Percentiles rank a stretch among this genome's conserved stretches.
phyloP scores from a whole-genome alignment of 2,888 invertebrate species.

The Acanthosepion lycidas region DNA sequence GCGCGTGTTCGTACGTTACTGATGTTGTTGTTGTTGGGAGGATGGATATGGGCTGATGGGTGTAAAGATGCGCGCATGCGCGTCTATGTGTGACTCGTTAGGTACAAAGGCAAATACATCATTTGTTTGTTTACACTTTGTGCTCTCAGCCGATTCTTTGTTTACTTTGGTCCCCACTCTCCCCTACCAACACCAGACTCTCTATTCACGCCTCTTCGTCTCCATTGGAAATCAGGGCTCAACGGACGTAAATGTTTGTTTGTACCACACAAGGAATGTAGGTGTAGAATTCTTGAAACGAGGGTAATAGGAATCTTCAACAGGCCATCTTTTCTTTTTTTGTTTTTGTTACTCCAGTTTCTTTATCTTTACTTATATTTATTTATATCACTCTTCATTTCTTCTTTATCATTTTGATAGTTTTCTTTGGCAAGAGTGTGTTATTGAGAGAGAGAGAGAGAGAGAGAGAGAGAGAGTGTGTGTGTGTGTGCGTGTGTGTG shows the following conservation, averaged over 20 bases:
- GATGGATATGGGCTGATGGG: too few relatives aligned
- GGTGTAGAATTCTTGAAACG: neutral
- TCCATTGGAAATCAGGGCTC: neutral
- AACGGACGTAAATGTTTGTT: conserved; percentile 3
- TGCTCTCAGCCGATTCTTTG: neutral
- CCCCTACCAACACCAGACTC: neutral
- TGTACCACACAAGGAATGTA: neutral
- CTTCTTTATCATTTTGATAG: neutral
- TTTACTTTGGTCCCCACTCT: neutral
- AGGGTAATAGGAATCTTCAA: neutral
- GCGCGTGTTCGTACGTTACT: too few relatives aligned
- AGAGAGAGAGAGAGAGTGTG: neutral
- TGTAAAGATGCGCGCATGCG: too few relatives aligned
- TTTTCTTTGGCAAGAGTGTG: neutral
- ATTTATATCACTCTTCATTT: neutral
- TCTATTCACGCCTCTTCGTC: neutral
- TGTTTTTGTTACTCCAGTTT: neutral
- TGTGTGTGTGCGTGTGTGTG: too few relatives aligned
- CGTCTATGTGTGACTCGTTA: neutral
- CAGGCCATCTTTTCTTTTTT: neutral
- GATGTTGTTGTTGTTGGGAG: too few relatives aligned
- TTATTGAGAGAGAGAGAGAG: too few relatives aligned
- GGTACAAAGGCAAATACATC: neutral
- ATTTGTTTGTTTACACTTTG: conserved; percentile 11
- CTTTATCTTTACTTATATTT: neutral